Percentiles rank a stretch among this genome's conserved stretches.
Conservation (phyloP, 2,797 vertebrate species). For the Okamejei kenojei region DNA sequence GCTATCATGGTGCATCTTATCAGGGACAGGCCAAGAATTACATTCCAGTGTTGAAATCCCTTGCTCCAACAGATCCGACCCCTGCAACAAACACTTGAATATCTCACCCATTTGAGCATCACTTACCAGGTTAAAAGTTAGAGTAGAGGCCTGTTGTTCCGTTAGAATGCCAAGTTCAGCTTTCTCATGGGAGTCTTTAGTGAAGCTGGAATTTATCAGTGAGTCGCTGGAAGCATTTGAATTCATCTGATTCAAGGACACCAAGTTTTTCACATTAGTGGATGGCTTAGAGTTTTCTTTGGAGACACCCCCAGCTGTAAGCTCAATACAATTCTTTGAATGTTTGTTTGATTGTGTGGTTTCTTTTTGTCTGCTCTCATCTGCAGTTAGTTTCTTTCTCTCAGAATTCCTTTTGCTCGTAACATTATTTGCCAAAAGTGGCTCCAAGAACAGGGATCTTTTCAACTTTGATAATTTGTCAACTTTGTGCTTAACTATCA, state of each 20-base stretch:
- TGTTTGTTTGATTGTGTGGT: background rate
- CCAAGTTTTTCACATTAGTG: constrained; percentile 46
- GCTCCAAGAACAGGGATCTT: constrained; percentile 42
- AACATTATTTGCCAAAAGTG: constrained; percentile 44
- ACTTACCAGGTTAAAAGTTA: constrained; percentile 88
- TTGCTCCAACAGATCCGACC: constrained; percentile 76
- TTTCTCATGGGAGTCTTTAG: constrained; percentile 56
- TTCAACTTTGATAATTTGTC: constrained; percentile 49
- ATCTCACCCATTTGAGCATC: constrained; percentile 98
- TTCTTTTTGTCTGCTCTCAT: background rate
- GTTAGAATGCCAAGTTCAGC: constrained; percentile 78
- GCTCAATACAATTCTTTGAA: background rate
- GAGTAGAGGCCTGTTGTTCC: constrained; percentile 80
- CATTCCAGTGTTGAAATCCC: constrained; percentile 55
- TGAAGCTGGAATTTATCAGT: constrained; percentile 46
- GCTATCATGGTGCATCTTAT: constrained; percentile 30
- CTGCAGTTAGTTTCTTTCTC: background rate
- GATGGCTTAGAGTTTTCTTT: constrained; percentile 39
- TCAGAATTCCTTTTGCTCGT: constrained; percentile 43
- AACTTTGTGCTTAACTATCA: constrained; percentile 44
- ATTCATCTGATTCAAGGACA: constrained; percentile 7
- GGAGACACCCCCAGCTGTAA: background rate
- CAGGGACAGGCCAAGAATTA: constrained; percentile 45
- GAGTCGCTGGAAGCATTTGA: constrained; percentile 43
- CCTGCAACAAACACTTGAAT: constrained; percentile 89